Base-by-base conservation (phyloP, 2,888 invertebrate genomes). In the Phasia obesa region DNA sequence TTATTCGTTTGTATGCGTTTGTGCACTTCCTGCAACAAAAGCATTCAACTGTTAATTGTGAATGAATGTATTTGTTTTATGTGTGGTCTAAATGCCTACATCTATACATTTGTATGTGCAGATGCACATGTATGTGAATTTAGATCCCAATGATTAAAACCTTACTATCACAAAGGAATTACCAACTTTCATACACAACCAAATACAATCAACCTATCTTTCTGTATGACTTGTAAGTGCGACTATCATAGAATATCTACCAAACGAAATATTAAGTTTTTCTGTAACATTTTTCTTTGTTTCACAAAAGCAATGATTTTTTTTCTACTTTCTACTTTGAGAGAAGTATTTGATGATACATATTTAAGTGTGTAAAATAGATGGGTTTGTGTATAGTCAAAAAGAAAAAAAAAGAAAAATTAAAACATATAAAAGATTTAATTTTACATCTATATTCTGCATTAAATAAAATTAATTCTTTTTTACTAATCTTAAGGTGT, bases 11-110 rank as follows among this genome's bases (percentile, higher is more conserved):
- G 2, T n/a, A 17, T 38, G 11, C 23, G 5, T 35, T 31, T 47
- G 42, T 27, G 7, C 31, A 27, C 7, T 55, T 44, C 17, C 15
- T 73, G 19, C 5, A 11, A 25, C 42, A 73, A 64, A 74, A 55
- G 31, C 44, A 64, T 55, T 74, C 64, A 64, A 13, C 23, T 64
- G 64, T 64, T 55, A 64, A 47, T 64, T 74, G 27, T n/a, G n/a
- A n/a, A n/a, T n/a, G n/a, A n/a, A n/a, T n/a, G n/a, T 53, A 53
- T 25, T 74, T 64, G 42, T 27, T 21, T 5, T 2, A 11, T 11
- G 11, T 35, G 35, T 11, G 35, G 2, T 11, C 11, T 35, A 11
- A 4, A 6, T 65, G 7, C n/a, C n/a, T 59, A 13, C 25, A 23
- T 38, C 1, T 57, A 27, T 44, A 11, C 11, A n/a, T 27, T 4